A percentile compares a stretch with the other conserved stretches of the same genome.
These are phyloP conservation scores for Drosophila tanythrix DNA, from an alignment of 2,888 invertebrate species.

Conservation along the genomic window DNA sequence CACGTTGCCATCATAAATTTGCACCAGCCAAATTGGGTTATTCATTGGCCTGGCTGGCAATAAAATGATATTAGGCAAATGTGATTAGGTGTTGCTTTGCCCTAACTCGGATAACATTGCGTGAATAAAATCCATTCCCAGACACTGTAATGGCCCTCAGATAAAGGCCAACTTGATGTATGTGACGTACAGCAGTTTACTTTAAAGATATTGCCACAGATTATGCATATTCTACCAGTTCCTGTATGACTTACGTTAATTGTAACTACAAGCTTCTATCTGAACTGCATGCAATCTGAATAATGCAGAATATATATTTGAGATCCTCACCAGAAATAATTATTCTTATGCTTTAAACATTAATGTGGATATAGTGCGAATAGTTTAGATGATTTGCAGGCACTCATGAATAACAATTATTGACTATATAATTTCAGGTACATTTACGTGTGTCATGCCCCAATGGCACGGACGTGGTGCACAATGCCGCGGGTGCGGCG, in stretches of 20 bases:
- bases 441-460: constrained; percentile 97
- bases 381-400: neutral
- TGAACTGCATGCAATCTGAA: neutral
- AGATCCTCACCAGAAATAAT: neutral
- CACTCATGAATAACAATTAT: neutral
- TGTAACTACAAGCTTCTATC: neutral
- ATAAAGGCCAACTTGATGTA: constrained; percentile 48
- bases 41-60: constrained; percentile 39
- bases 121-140: constrained; percentile 56
- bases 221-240: neutral
- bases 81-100: constrained; percentile 39
- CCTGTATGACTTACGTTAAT: neutral
- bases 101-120: constrained; percentile 46
- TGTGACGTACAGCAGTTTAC: constrained; percentile 16
- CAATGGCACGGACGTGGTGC: constrained; percentile 93
- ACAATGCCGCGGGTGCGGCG: constrained; percentile 90
- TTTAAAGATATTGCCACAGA: constrained; percentile 4
- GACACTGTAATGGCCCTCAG: constrained; percentile 54
- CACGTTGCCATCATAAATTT: constrained; percentile 71
- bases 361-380: neutral
- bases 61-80: constrained; percentile 70
- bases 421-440: constrained; percentile 85
- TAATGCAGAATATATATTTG: neutral
- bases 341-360: no score
- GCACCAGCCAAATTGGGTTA: constrained; percentile 65